Evolutionary conservation across 2,797 vertebrate genomes (phyloP).

Genomic region (Poecile montanus): DNA sequence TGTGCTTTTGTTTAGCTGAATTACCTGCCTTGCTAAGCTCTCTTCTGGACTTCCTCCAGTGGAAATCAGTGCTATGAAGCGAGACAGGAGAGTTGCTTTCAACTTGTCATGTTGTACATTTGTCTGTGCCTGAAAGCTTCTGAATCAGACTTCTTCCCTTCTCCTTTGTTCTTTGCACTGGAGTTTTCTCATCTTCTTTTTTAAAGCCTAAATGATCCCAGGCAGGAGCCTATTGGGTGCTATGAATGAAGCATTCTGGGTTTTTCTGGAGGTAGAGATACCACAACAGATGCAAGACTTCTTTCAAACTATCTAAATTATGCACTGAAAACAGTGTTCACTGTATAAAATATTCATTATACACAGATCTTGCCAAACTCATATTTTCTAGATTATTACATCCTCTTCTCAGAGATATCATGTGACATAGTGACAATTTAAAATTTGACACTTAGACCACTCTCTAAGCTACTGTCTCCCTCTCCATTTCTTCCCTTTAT

Average conservation of each 20-base stretch:
- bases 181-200: not conserved
- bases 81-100: not conserved
- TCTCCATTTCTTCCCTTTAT: not conserved
- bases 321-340: constrained; percentile 19
- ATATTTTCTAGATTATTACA: constrained; percentile 16
- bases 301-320: constrained; percentile 51
- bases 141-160: not conserved
- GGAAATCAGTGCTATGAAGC: not conserved
- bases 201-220: not conserved
- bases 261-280: constrained; percentile 43
- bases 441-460: constrained; percentile 15
- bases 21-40: not conserved
- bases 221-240: not conserved
- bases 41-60: not conserved
- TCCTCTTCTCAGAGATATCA: not conserved
- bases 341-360: constrained; percentile 51
- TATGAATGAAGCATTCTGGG: constrained; percentile 5
- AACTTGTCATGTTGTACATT: not conserved
- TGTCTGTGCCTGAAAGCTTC: not conserved
- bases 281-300: constrained; percentile 46
- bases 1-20: not conserved
- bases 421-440: constrained; percentile 24
- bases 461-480: not conserved
- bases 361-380: constrained; percentile 21
- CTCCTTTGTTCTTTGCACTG: not conserved